Evolutionary conservation across 1,140 invertebrate species (phyloP), one percentile per base, ranked within the genome.

Genomic region (Stratiolaelaps scimitus): DNA sequence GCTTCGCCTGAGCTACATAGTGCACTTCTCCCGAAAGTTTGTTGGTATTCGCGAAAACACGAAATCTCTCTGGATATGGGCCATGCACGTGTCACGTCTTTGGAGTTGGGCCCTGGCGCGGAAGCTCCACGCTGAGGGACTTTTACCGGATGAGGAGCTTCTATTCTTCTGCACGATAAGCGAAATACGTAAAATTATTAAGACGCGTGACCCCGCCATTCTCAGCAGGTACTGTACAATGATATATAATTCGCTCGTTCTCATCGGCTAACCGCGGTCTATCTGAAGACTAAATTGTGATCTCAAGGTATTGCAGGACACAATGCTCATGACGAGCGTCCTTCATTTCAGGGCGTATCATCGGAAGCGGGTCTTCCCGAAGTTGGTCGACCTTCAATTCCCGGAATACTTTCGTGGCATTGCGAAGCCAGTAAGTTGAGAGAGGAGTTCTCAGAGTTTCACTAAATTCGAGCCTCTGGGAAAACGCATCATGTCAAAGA

Each of bases 91-190:
- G 70, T 69, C 85, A 13, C 78, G 86, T 64, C 45, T 81, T 29
- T 83, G 80, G 0, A 83, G 82, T 69, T 74, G 76, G 46, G 72
- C 74, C 43, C 72, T 89, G 5, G 84, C 79, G 0, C 69, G 76
- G n/a, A 69, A 81, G 23, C 78, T 89, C 75, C 77, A 81, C 0
- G 68, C 72, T 1, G 78, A 84, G 68, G 83, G 83, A 68, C 75
- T 79, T 15, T 69, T 91, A n/a, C 86, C 86, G 0, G 77, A 83
- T 47, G 70, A 73, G 19, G 79, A 84, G 26, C 74, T 89, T 0
- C 73, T 89, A 26, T 87, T 82, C 72, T 86, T 81, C 73, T 76
- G 89, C 56, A 83, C 84, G 1, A 75, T 81, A 30, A 68, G 78
- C 43, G 87, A 90, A 75, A 77, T 90, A 13, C 74, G 75, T n/a